Evolutionary conservation across 1,140 invertebrate species (phyloP), one percentile per base, ranked within the genome.

Genomic region (Laupala kohalensis): DNA sequence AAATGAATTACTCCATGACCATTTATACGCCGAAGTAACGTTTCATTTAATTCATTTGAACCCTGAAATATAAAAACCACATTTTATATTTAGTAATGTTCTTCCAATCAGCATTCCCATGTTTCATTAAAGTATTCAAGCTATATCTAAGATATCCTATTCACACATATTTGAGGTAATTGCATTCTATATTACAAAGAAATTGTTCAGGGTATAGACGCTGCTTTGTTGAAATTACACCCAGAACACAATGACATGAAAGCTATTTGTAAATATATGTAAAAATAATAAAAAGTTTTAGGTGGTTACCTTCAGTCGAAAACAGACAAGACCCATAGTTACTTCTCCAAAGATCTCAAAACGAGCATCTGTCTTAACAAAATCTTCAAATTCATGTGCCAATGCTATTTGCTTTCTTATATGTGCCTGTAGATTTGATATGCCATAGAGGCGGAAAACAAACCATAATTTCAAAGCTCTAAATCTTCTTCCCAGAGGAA

Each of bases 391-490:
- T 74, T 93, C 85, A 74, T 94, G 87, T 0, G 96, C 95, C 66
- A 95, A 82, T 26, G 83, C 81, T 15, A 91, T 84, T 25, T 93
- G 91, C 75, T 90, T 89, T 71, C 96, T 83, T 69, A 99, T 97
- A 77, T 90, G 87, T n/a, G 88, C 87, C 79, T 97, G 94, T 0
- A 99, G 82, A 77, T 94, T 94, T 75, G 93, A 88, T 0, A 92
- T 84, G 0, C 97, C 97, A 76, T 96, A 96, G 0, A 95, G 82
- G 69, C 97, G 84, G 69, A 99, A 78, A 0, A 98, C 96, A 78
- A 99, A 99, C 97, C 97, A 99, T 5, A 99, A 80, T 80, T 99
- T 99, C 12, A 99, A 81, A 0, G 97, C 88, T 71, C 97, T 86
- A 80, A 99, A 99, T 76, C 97, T 85, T 73, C 97, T 84, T 0